A percentile compares a stretch with the other conserved stretches of the same genome.
Conservation (phyloP, 2,113 vertebrate genomes). For the Picathartes gymnocephalus region DNA sequence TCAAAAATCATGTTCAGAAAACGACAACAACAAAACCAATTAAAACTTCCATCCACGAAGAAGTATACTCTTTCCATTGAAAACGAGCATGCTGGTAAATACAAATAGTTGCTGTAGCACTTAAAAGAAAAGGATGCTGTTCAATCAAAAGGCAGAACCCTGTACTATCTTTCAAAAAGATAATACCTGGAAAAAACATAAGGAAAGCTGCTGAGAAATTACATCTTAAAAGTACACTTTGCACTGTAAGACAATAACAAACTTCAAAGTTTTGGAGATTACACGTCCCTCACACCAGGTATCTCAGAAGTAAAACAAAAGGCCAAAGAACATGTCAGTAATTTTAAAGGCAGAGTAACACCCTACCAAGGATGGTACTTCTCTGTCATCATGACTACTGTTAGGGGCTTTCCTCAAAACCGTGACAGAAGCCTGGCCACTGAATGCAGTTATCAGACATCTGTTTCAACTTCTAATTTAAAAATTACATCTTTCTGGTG, state of each 20-base stretch:
- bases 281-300: neutral
- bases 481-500: neutral
- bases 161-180: neutral
- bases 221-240: neutral
- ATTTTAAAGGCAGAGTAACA: neutral
- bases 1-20: neutral
- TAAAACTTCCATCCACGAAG: neutral
- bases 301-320: neutral
- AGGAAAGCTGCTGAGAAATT: neutral
- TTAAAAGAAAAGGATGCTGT: neutral
- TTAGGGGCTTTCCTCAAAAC: neutral
- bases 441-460: neutral
- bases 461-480: neutral
- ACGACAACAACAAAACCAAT: neutral
- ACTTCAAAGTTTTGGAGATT: neutral
- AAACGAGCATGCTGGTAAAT: neutral
- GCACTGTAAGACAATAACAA: neutral
- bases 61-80: neutral
- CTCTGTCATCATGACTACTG: neutral
- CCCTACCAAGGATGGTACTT: neutral
- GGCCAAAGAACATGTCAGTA: neutral
- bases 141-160: neutral
- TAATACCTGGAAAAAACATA: neutral
- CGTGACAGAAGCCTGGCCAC: neutral
- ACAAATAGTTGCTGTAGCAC: neutral